phyloP scores from a whole-genome alignment of 2,888 invertebrate genomes.

The Acleris laterana region DNA sequence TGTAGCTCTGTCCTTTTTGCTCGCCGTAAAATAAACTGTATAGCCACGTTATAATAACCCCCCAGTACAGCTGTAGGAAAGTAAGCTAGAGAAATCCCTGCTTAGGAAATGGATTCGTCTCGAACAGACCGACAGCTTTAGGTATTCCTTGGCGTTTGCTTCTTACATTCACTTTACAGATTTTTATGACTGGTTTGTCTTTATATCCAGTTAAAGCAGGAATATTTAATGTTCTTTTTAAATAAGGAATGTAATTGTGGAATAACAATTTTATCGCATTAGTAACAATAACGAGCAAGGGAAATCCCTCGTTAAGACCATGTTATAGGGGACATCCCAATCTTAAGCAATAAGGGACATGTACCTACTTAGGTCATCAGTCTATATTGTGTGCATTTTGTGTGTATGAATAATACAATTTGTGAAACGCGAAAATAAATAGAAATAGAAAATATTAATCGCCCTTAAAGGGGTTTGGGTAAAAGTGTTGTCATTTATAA shows the following conservation, averaged over 20 bases:
- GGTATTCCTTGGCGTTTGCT: conserved; percentile 27
- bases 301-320: not conserved
- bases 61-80: conserved; percentile 43
- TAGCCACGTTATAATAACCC: too few relatives aligned
- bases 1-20: too few relatives aligned
- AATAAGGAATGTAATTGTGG: not conserved
- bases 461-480: too few relatives aligned
- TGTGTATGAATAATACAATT: too few relatives aligned
- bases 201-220: not conserved
- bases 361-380: not conserved
- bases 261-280: not conserved
- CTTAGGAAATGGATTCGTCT: conserved; percentile 48
- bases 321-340: too few relatives aligned
- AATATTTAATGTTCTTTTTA: conserved; percentile 1
- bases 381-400: too few relatives aligned
- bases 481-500: too few relatives aligned
- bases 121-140: conserved; percentile 44
- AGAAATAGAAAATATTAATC: too few relatives aligned
- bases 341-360: not conserved
- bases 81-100: conserved; percentile 60
- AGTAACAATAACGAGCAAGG: not conserved
- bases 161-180: conserved; percentile 32
- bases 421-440: too few relatives aligned
- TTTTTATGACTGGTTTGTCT: conserved; percentile 9
- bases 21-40: too few relatives aligned